A percentile compares a stretch with the other conserved stretches of the same genome.
Conservation (phyloP, 2,113 vertebrate genomes). For the Sceloporus undulatus region DNA sequence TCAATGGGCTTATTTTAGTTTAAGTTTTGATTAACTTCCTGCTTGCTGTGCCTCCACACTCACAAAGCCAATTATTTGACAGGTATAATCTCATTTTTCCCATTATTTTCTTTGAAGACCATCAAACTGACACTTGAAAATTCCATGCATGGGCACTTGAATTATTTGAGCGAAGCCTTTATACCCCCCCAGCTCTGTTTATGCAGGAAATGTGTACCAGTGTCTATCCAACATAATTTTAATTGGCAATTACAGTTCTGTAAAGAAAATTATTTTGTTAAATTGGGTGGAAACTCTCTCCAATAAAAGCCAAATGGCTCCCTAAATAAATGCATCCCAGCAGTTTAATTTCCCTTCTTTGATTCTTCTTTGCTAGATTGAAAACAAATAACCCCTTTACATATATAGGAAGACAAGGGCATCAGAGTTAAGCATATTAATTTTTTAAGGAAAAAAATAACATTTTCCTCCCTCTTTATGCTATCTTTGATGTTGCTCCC, state of each 20-base stretch:
- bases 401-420: not conserved
- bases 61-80: slow-evolving; percentile 66
- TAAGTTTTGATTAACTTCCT: slow-evolving; percentile 70
- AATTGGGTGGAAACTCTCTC: slow-evolving; percentile 23
- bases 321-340: slow-evolving; percentile 32
- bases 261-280: slow-evolving; percentile 47
- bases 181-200: slow-evolving; percentile 45
- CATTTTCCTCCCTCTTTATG: not conserved
- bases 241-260: slow-evolving; percentile 54
- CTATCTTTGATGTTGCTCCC: not conserved
- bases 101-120: slow-evolving; percentile 63
- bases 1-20: slow-evolving; percentile 57
- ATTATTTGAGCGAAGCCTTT: slow-evolving; percentile 5
- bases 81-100: slow-evolving; percentile 45
- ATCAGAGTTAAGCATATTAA: not conserved
- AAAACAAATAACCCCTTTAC: not conserved
- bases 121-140: slow-evolving; percentile 48
- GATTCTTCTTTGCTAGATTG: not conserved
- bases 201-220: slow-evolving; percentile 42
- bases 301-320: slow-evolving; percentile 39
- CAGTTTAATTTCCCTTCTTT: slow-evolving; percentile 14
- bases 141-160: slow-evolving; percentile 36
- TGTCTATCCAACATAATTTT: slow-evolving; percentile 43
- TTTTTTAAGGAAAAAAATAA: slow-evolving; percentile 17
- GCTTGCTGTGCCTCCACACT: slow-evolving; percentile 63